Percentiles rank a stretch among this genome's conserved stretches.
These are phyloP conservation scores for Numenius phaeopus DNA, from an alignment of 2,797 vertebrate species.

Conservation along the genomic window DNA sequence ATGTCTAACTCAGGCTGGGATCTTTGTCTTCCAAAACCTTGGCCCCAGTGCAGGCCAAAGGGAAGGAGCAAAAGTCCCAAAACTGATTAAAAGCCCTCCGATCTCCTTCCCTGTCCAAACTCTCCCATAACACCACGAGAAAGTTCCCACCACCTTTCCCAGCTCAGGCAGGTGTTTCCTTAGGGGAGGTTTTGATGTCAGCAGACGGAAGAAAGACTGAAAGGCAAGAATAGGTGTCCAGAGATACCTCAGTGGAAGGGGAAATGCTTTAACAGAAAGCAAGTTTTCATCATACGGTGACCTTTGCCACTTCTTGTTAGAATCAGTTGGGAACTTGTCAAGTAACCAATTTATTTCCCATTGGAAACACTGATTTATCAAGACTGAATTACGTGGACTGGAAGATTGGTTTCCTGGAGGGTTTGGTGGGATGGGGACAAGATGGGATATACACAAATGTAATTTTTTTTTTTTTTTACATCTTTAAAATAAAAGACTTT, in stretches of 20 bases:
- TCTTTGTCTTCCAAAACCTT: not conserved
- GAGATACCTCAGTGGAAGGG: not conserved
- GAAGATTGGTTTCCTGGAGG: not conserved
- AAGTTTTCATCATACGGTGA: not conserved
- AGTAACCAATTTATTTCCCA: not conserved
- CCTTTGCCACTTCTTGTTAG: not conserved
- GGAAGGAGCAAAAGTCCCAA: not conserved
- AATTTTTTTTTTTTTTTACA: not conserved
- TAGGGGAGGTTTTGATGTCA: not conserved
- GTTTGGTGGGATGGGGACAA: not conserved
- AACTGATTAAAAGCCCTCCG: not conserved
- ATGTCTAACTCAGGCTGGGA: not conserved
- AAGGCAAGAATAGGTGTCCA: not conserved
- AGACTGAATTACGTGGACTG: not conserved
- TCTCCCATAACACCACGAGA: not conserved
- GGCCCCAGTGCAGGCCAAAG: not conserved
- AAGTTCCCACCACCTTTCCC: not conserved
- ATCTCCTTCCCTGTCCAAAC: not conserved
- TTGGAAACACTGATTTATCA: not conserved
- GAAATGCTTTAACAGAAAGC: not conserved
- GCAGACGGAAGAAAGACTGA: not conserved
- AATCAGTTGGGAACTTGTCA: not conserved
- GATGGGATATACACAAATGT: not conserved
- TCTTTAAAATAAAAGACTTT: conserved; percentile 18
- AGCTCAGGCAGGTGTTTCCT: conserved; percentile 18